Evolutionary conservation across 2,888 invertebrate species (phyloP).

Genomic region (Cephus runcator): DNA sequence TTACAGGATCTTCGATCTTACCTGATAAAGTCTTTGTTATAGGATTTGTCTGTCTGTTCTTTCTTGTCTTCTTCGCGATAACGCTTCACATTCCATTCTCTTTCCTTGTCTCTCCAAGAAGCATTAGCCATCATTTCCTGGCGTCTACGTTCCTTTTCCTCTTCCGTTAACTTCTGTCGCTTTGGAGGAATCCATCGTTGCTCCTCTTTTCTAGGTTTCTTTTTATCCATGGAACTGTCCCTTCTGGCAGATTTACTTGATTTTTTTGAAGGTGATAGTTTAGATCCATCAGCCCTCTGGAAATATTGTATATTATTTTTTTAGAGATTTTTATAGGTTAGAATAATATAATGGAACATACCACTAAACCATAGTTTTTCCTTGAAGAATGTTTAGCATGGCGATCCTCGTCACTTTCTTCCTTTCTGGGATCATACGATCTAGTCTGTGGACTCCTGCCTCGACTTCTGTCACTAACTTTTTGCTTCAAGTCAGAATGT

Average conservation of each 20-base stretch:
- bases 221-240: constrained; percentile 22
- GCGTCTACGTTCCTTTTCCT: constrained; percentile 77
- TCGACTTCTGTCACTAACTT: constrained; percentile 12
- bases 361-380: constrained; percentile 45
- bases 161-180: constrained; percentile 67
- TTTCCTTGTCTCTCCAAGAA: constrained; percentile 74
- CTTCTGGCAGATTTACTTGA: not conserved
- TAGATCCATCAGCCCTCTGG: constrained; percentile 49
- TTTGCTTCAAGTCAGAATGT: not conserved
- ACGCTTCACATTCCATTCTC: constrained; percentile 72
- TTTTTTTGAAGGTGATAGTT: constrained; percentile 24
- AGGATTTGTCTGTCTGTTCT: constrained; percentile 65
- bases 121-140: constrained; percentile 89
- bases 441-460: constrained; percentile 17
- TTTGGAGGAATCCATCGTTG: constrained; percentile 47
- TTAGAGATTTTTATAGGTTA: not conserved
- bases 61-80: constrained; percentile 72
- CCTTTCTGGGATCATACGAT: constrained; percentile 14
- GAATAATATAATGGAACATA: constrained; percentile 17
- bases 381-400: constrained; percentile 10
- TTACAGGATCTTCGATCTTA: constrained; percentile 18
- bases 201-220: constrained; percentile 32
- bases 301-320: constrained; percentile 10
- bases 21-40: constrained; percentile 67
- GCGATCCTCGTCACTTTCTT: constrained; percentile 12